Evolutionary conservation across 2,888 invertebrate genomes (phyloP).

Genomic region (Melinopterus prodromus): DNA sequence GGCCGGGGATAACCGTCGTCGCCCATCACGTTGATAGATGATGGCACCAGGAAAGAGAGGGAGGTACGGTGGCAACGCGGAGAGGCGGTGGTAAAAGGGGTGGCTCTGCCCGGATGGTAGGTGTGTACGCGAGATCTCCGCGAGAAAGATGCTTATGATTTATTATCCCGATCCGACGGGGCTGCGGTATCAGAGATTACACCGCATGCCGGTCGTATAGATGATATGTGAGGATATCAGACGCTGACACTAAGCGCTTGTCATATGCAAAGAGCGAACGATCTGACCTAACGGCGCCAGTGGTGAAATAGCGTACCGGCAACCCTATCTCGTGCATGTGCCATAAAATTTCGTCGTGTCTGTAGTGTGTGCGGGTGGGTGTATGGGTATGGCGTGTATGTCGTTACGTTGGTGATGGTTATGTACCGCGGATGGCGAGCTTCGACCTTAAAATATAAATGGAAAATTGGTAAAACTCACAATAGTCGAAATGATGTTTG

Average conservation of each 20-base stretch:
- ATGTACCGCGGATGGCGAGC: too few relatives aligned
- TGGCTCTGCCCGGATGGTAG: neutral
- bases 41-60: constrained; percentile 45
- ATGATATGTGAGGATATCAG: constrained; percentile 57
- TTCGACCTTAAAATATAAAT: neutral
- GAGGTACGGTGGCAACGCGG: neutral
- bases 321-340: neutral
- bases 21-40: constrained; percentile 52
- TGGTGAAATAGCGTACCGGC: constrained; percentile 4
- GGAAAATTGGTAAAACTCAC: too few relatives aligned
- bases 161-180: constrained; percentile 57
- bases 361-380: neutral
- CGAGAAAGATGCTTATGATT: constrained; percentile 54
- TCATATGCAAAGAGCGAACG: constrained; percentile 47
- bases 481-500: too few relatives aligned
- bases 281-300: constrained; percentile 38
- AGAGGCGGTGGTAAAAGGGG: neutral
- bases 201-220: constrained; percentile 56
- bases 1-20: constrained; percentile 46
- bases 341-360: constrained; percentile 4
- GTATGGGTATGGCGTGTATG: neutral
- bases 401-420: neutral
- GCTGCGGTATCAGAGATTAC: constrained; percentile 59
- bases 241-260: constrained; percentile 56
- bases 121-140: constrained; percentile 7